Conservation (phyloP, 2,888 invertebrate genomes). For the Tubulanus polymorphus region DNA sequence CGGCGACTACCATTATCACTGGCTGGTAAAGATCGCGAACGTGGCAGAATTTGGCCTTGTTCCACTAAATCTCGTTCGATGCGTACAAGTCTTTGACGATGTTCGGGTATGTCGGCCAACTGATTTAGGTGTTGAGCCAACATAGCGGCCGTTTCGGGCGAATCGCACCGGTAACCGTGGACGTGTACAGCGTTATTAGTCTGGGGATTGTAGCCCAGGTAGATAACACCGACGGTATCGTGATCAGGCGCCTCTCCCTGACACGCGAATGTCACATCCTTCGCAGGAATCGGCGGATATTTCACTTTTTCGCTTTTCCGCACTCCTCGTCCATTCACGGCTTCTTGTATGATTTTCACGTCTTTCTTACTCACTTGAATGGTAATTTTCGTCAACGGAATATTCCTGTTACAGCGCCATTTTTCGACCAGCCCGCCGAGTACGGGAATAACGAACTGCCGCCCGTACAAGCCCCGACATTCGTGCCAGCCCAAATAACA, state of each 20-base stretch:
- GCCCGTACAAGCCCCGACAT: conserved; percentile 79
- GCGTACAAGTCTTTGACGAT: conserved; percentile 78
- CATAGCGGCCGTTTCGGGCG: conserved; percentile 84
- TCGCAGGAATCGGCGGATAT: conserved; percentile 58
- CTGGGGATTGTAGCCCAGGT: conserved; percentile 88
- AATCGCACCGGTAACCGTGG: conserved; percentile 92
- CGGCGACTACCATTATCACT: background rate
- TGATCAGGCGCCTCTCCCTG: conserved; percentile 66
- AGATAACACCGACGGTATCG: conserved; percentile 89
- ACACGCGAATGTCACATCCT: conserved; percentile 69
- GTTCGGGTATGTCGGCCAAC: conserved; percentile 75
- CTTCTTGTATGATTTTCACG: conserved; percentile 85
- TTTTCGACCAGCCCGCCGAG: conserved; percentile 79
- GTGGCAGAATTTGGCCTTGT: conserved; percentile 24
- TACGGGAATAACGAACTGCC: conserved; percentile 78
- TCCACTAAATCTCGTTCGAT: conserved; percentile 61
- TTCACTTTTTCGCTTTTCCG: conserved; percentile 65
- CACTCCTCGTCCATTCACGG: conserved; percentile 51
- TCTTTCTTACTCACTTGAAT: conserved; percentile 71
- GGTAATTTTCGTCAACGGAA: conserved; percentile 65
- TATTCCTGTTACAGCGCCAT: conserved; percentile 76
- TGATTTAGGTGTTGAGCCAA: conserved; percentile 80
- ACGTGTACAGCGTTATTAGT: conserved; percentile 93
- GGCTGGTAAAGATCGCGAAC: background rate
- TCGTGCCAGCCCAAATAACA: conserved; percentile 89